Evolutionary conservation across 2,797 vertebrate species (phyloP), one percentile per base, ranked within the genome.

Genomic region (Momotus momota): DNA sequence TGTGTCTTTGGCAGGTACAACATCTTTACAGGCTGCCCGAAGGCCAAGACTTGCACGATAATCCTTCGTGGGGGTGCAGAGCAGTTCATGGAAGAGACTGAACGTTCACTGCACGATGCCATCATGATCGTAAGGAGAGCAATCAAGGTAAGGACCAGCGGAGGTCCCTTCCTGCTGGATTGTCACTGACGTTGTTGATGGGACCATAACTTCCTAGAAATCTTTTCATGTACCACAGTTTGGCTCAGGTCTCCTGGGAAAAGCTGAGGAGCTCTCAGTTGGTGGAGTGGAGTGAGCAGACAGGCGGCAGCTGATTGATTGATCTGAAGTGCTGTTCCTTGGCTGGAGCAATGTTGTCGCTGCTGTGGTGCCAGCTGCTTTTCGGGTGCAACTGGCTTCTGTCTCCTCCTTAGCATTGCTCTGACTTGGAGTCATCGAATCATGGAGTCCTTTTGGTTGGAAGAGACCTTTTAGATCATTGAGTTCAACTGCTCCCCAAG

Each of bases 101-200:
- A 99, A 88, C 98, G 99, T 7, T 99, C 99, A 4, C 98, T 99
- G 93, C 99, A 99, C 0, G 99, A 99, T 2, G 99, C 99, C 97
- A 99, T 99, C 98, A 99, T 99, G 99, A 99, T 99, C 1, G 99
- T 99, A 64, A 98, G 99, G 94, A 98, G 99, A 67, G 99, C 99
- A 51, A 99, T 99, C 97, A 99, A 99, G 99, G 99, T 99, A 60
- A 29, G 95, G 35, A 26, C 7, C 6, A 4, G 15, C 1, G 9
- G 40, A 38, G n/a, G 9, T 20, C 2, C 31, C 72, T 31, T 31
- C 73, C n/a, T 25, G 45, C 46, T 27, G 20, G 8, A 7, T 23
- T n/a, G 14, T 5, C 5, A 0, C 12, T 12, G 21, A 25, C 35
- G 8, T 22, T 41, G 12, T 35, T 41, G 54, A 6, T 16, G 0